These are phyloP conservation scores for Polypterus bichir DNA, from an alignment of 2,113 vertebrate species.

Conservation along the genomic window DNA sequence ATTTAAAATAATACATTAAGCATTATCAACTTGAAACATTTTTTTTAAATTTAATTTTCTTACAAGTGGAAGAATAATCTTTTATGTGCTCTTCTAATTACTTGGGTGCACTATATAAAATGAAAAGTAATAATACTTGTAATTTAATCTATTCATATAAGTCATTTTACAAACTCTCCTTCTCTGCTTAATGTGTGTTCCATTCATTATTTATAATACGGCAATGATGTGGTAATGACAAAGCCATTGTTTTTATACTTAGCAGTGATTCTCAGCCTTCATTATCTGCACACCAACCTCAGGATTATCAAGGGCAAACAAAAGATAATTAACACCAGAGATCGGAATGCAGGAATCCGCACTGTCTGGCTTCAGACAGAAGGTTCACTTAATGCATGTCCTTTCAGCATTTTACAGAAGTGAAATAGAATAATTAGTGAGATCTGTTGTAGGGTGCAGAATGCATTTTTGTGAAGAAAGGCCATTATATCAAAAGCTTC, in stretches of 20 bases:
- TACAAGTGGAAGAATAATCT: slow-evolving; percentile 65
- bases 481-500: too few relatives aligned
- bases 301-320: slow-evolving; percentile 96
- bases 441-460: slow-evolving; percentile 24
- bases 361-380: slow-evolving; percentile 52
- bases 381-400: slow-evolving; percentile 53
- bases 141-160: slow-evolving; percentile 97
- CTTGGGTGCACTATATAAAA: slow-evolving; percentile 93
- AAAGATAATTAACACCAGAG: slow-evolving; percentile 95
- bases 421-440: slow-evolving; percentile 56
- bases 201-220: slow-evolving; percentile 95
- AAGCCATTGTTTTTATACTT: slow-evolving; percentile 84
- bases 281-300: slow-evolving; percentile 77
- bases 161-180: slow-evolving; percentile 90
- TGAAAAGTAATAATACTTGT: slow-evolving; percentile 93
- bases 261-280: slow-evolving; percentile 82
- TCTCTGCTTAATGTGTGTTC: slow-evolving; percentile 80
- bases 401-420: slow-evolving; percentile 46
- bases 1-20: slow-evolving; percentile 74
- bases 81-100: slow-evolving; percentile 86
- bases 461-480: slow-evolving; percentile 19
- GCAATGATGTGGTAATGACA: slow-evolving; percentile 95
- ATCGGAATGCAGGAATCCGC: slow-evolving; percentile 34
- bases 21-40: slow-evolving; percentile 60
- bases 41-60: slow-evolving; percentile 59